A percentile compares a stretch with the other conserved stretches of the same genome.
Conservation (phyloP, 1,140 invertebrate genomes). For the Drosophila ambigua region DNA sequence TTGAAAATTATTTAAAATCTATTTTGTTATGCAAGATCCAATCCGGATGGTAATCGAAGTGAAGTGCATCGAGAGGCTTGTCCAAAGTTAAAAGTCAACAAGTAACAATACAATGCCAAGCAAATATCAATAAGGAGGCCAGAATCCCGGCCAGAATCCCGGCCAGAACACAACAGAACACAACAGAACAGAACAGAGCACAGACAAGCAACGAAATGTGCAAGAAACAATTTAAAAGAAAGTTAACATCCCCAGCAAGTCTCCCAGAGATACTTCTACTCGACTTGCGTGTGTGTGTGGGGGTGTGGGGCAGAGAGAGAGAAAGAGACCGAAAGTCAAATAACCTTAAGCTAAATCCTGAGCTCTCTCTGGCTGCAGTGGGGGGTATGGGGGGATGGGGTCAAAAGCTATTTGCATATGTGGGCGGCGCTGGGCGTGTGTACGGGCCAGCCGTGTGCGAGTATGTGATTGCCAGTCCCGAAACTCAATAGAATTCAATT, state of each 20-base stretch:
- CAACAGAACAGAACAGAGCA: neutral
- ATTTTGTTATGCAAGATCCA: conserved; percentile 63
- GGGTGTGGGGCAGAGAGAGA: neutral
- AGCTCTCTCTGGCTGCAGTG: neutral
- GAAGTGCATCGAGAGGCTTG: conserved; percentile 20
- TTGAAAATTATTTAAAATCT: conserved; percentile 72
- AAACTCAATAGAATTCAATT: conserved; percentile 78
- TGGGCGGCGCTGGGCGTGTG: conserved; percentile 43
- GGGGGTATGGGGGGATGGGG: neutral
- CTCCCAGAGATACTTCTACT: neutral
- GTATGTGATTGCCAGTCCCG: conserved; percentile 14
- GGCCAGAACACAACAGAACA: neutral
- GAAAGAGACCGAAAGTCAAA: conserved; percentile 42
- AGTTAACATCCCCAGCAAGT: conserved; percentile 57
- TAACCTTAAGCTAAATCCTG: conserved; percentile 64
- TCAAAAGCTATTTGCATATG: conserved; percentile 70
- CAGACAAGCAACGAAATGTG: conserved; percentile 56
- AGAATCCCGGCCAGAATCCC: no score
- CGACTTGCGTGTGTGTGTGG: neutral
- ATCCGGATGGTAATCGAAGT: conserved; percentile 9
- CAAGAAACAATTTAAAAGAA: conserved; percentile 79
- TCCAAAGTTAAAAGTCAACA: conserved; percentile 68
- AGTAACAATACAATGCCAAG: conserved; percentile 70
- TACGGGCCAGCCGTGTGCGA: no score
- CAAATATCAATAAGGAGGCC: conserved; percentile 71